Conservation (phyloP, 2,888 invertebrate species). For the Malachius bipustulatus region DNA sequence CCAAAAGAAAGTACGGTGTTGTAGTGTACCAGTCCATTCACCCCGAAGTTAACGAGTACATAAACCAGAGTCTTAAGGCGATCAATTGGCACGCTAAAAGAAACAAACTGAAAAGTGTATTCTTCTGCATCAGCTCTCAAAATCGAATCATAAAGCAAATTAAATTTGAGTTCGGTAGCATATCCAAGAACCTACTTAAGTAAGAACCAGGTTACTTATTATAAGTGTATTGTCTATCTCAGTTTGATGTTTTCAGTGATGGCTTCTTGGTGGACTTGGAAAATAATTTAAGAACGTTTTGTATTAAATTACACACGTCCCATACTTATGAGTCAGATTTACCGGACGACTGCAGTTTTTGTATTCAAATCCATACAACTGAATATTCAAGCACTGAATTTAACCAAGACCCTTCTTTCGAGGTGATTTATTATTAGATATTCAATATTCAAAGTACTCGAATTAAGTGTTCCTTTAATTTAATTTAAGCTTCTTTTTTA, state of each 20-base stretch:
- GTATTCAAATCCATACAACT: slow-evolving; percentile 47
- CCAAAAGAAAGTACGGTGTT: slow-evolving; percentile 50
- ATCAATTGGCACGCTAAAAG: slow-evolving; percentile 40
- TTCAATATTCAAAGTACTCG: too few relatives aligned
- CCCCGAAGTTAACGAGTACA: slow-evolving; percentile 53
- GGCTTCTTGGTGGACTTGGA: slow-evolving; percentile 50
- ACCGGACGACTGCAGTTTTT: slow-evolving; percentile 46
- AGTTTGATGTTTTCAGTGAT: slow-evolving; percentile 39
- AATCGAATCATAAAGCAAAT: slow-evolving; percentile 37
- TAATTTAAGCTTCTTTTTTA: too few relatives aligned
- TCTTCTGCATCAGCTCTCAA: slow-evolving; percentile 38
- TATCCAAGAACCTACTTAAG: slow-evolving; percentile 14
- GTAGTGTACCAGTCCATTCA: slow-evolving; percentile 49
- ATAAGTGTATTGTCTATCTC: slow-evolving; percentile 26
- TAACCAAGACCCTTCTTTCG: slow-evolving; percentile 41
- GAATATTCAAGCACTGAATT: slow-evolving; percentile 46
- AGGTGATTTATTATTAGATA: too few relatives aligned
- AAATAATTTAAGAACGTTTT: slow-evolving; percentile 48
- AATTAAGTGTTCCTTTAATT: too few relatives aligned
- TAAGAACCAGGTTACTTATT: slow-evolving; percentile 24
- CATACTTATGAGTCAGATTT: slow-evolving; percentile 39
- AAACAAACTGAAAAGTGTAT: slow-evolving; percentile 41
- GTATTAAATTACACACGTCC: slow-evolving; percentile 43
- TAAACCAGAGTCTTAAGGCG: slow-evolving; percentile 43
- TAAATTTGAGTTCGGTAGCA: slow-evolving; percentile 35